A percentile compares a stretch with the other conserved stretches of the same genome.
Evolutionary conservation across 1,140 invertebrate species (phyloP).

Genomic region (Drosophila jambulina): DNA sequence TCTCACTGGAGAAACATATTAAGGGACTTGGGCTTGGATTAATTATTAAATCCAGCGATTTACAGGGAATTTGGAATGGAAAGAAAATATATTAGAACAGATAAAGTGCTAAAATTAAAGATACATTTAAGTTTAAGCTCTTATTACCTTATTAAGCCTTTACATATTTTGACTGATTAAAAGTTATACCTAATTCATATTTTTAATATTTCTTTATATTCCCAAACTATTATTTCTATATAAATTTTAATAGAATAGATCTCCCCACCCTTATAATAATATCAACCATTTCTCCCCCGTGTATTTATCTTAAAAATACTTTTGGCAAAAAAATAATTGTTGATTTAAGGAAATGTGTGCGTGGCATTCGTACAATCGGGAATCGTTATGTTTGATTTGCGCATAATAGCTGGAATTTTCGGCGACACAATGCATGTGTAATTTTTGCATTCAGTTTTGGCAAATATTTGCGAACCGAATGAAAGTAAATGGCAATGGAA

Average conservation of each 20-base stretch:
- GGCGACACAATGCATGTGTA: constrained; percentile 29
- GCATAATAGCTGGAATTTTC: constrained; percentile 26
- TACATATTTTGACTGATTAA: no score
- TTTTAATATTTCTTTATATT: neutral
- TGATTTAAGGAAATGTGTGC: constrained; percentile 16
- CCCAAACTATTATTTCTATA: neutral
- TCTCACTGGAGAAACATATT: neutral
- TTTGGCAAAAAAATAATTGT: constrained; percentile 10
- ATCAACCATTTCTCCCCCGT: neutral
- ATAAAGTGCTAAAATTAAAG: neutral
- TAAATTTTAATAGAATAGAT: neutral
- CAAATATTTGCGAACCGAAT: constrained; percentile 36
- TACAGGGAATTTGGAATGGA: neutral
- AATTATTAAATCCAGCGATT: neutral
- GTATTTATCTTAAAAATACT: constrained; percentile 1
- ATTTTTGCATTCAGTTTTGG: constrained; percentile 36
- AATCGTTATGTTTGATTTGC: constrained; percentile 31
- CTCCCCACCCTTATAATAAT: constrained; percentile 2
- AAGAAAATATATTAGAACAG: neutral
- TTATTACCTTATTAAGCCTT: no score
- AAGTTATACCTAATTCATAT: no score
- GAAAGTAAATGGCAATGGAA: constrained; percentile 41
- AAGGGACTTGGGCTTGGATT: constrained; percentile 5
- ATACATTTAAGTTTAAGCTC: no score
- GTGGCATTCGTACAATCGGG: constrained; percentile 20